Base-by-base conservation (phyloP, 2,797 vertebrate species). In the Gadopsis marmoratus region DNA sequence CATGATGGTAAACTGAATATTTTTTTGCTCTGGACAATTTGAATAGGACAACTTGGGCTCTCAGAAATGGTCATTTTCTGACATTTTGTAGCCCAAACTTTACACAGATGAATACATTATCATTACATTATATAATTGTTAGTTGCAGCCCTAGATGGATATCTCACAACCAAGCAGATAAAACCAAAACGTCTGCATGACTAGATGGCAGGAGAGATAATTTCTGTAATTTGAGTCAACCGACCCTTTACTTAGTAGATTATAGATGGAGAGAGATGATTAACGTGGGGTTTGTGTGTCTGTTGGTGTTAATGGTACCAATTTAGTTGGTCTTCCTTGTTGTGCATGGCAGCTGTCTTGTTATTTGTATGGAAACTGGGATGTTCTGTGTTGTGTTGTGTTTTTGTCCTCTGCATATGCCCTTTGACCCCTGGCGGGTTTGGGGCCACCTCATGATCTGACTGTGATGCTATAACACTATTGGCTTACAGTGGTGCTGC, bases 401-500 rank as follows among this genome's bases (percentile, higher is more conserved):
- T 82, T 71, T 53, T 74, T 88, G 81, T 90, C 76, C 83, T 90
- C 58, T 89, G 45, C 77, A 70, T 72, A 56, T 75, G 87, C 75
- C 89, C 91, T 90, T 82, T 86, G 85, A 86, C 87, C 90, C 89
- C 55, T 74, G 82, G 86, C n/a, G 81, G 88, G 88, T 82, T 64
- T 39, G 54, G 63, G 91, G 85, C 88, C 87, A 90, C 85, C 90
- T 94, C 93, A 83, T 95, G 92, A 93, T 95, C 95, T 96, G 95
- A 96, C 94, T 91, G 93, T 96, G 96, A 96, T 96, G 95, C 95
- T 97, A 90, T 95, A 96, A 97, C 96, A 95, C 97, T 96, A 92
- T 97, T 97, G 96, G 98, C 97, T 99, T 96, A 99, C 97, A 96
- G 96, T 97, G 96, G 95, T 96, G 96, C 97, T 97, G 97, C 97